Evolutionary conservation across 2,797 vertebrate species (phyloP).

Genomic region (Rhinogobio ventralis): DNA sequence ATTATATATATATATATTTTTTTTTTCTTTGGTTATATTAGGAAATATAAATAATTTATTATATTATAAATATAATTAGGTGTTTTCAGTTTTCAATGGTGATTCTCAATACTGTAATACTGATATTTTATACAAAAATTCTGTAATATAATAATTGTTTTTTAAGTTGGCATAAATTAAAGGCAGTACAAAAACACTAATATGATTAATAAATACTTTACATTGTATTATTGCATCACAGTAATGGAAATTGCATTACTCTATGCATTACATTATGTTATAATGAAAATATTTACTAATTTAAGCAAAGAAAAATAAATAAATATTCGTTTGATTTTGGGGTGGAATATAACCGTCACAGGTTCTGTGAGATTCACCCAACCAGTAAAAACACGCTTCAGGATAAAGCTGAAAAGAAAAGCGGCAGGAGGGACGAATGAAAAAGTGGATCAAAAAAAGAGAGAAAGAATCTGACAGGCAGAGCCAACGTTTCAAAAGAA

Average conservation of each 20-base stretch:
- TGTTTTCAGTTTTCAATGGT: neutral
- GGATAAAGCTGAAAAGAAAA: slow-evolving; percentile 29
- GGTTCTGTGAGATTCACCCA: slow-evolving; percentile 5
- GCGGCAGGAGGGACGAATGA: slow-evolving; percentile 30
- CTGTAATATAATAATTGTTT: neutral
- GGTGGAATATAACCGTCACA: neutral
- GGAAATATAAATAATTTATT: neutral
- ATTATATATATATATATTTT: no score
- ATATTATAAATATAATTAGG: neutral
- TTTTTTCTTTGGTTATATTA: neutral
- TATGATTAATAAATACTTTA: neutral
- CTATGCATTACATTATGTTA: neutral
- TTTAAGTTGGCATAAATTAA: neutral
- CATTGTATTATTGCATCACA: neutral
- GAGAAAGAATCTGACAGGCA: slow-evolving; percentile 51
- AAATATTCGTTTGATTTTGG: neutral
- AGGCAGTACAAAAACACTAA: neutral
- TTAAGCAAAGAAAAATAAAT: neutral
- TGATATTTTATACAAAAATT: neutral
- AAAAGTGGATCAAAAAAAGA: slow-evolving; percentile 48
- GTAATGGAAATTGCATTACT: neutral
- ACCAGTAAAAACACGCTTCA: slow-evolving; percentile 20
- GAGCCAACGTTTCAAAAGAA: slow-evolving; percentile 74
- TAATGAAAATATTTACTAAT: neutral
- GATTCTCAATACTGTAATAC: neutral